Conservation (phyloP, 2,113 vertebrate species). For the Lanius collurio region DNA sequence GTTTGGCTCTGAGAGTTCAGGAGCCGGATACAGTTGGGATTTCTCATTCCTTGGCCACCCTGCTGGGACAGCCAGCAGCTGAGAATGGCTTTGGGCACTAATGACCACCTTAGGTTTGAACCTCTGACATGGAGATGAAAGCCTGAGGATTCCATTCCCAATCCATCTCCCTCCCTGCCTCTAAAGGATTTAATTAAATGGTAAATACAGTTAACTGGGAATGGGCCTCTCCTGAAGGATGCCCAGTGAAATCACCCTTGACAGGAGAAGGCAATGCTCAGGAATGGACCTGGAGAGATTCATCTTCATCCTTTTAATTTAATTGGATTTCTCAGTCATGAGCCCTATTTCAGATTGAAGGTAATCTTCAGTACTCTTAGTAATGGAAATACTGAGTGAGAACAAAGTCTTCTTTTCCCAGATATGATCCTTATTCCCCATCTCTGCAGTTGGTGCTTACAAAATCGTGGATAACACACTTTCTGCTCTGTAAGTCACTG, state of each 20-base stretch:
- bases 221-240: neutral
- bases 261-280: neutral
- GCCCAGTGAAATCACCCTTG: neutral
- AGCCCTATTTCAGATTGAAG: neutral
- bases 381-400: neutral
- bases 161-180: neutral
- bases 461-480: neutral
- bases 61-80: neutral
- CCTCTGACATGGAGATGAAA: slow-evolving; percentile 27
- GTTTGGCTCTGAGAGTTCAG: neutral
- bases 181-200: neutral
- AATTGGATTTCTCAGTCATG: neutral
- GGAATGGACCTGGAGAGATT: neutral
- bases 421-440: neutral
- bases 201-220: neutral
- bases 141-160: neutral
- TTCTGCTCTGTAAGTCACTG: neutral
- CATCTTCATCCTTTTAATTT: neutral
- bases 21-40: neutral
- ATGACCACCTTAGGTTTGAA: neutral
- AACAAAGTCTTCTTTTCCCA: neutral
- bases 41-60: neutral
- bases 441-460: neutral
- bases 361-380: neutral
- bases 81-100: neutral